Evolutionary conservation across 2,797 vertebrate species (phyloP).

Genomic region (Apogon hyalosoma): DNA sequence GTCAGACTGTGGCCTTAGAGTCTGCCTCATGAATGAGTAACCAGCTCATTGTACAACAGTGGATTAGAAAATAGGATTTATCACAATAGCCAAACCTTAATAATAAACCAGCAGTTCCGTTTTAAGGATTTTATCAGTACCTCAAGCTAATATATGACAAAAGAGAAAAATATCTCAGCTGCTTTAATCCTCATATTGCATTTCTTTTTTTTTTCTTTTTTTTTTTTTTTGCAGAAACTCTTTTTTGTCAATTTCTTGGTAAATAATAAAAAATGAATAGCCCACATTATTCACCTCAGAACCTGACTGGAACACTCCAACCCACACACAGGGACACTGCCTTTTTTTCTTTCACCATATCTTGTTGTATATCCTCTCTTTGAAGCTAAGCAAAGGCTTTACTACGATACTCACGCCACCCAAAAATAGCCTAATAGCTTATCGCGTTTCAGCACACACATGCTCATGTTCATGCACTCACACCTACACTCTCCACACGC

Average conservation of each 20-base stretch:
- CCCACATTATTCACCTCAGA: slow-evolving; percentile 25
- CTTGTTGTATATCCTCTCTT: slow-evolving; percentile 1
- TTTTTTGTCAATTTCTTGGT: neutral
- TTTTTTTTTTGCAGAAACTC: neutral
- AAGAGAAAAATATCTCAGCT: neutral
- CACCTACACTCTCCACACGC: slow-evolving; percentile 21
- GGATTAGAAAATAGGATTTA: slow-evolving; percentile 1
- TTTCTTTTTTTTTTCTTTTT: too few species aligned
- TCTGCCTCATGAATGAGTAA: slow-evolving; percentile 15
- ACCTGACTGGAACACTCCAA: neutral
- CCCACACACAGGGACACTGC: neutral
- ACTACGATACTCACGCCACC: slow-evolving; percentile 33
- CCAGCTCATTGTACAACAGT: slow-evolving; percentile 11
- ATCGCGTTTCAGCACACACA: slow-evolving; percentile 26
- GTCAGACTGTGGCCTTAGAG: slow-evolving; percentile 21
- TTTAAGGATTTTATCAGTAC: too few species aligned
- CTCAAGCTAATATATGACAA: neutral
- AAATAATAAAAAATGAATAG: slow-evolving; percentile 6
- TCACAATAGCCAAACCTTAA: neutral
- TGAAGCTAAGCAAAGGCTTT: slow-evolving; percentile 15
- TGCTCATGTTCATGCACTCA: slow-evolving; percentile 5
- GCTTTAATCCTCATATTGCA: neutral
- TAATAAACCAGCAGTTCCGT: neutral
- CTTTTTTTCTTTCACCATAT: neutral
- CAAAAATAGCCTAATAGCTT: slow-evolving; percentile 31